Base-by-base conservation (phyloP, 64 coral and sea anemone species). In the Cladopsammia gracilis region DNA sequence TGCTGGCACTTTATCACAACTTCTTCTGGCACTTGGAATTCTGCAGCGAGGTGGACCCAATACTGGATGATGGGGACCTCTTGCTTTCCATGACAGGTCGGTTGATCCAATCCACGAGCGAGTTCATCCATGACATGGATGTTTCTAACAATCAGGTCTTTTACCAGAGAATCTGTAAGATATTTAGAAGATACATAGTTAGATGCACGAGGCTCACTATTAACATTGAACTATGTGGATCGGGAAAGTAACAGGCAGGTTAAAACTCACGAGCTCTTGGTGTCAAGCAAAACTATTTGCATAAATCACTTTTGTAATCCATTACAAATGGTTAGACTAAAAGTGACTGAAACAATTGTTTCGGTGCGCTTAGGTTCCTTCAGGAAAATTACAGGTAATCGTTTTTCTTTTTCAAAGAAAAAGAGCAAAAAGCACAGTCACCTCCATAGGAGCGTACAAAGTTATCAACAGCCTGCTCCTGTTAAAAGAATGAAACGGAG, bases 11-110 rank as follows among this genome's bases (percentile, higher is more conserved):
- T 80, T 10, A 46, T 34, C 18, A 23, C 66, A 12, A 81, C 61
- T 10, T 12, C n/a, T 20, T 81, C 76, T 7, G 89, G 48, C 19
- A 90, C 61, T 14, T 14, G 11, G 56, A 90, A 90, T 54, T 90
- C 66, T 65, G 23, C 58, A 47, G 89, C 89, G 16, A 90, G 64
- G 52, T 90, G 62, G 24, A 70, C 22, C 89, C 89, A 90, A 82
- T 43, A 60, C 11, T 78, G 34, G 49, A 62, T 10, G 22, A 76
- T 14, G 11, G 60, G 60, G 4, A 18, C 11, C 60, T 62, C 60
- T 62, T 19, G 8, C 15, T 68, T 54, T 65, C 80, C 89, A 1
- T 58, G 76, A 43, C 0, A 71, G 23, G 56, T 70, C 13, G 89
- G 49, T 16, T 47, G 78, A 67, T 90, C 89, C 76, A 90, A 16